Percentiles rank a stretch among this genome's conserved stretches.
These are phyloP conservation scores for Epizoanthus scotinus DNA, from an alignment of 92 coral and sea anemone species.

Conservation along the genomic window DNA sequence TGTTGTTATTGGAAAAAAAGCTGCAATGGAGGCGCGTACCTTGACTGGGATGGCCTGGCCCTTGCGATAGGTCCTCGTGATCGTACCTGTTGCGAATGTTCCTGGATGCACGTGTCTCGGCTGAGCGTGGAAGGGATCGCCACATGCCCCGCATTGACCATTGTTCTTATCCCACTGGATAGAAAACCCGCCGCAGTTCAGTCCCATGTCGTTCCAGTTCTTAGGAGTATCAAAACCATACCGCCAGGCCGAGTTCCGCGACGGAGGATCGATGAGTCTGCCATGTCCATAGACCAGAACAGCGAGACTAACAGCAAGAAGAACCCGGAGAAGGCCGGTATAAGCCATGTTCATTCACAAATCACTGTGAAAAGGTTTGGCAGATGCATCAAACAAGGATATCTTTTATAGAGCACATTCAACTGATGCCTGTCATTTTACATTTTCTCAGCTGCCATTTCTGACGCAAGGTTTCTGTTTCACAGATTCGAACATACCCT, in stretches of 20 bases:
- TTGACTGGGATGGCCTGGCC: constrained; percentile 39
- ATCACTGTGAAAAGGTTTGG: no score
- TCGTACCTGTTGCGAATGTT: constrained; percentile 24
- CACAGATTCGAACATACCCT: no score
- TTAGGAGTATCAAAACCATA: constrained; percentile 17
- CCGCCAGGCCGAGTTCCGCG: constrained; percentile 39
- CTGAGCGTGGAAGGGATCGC: constrained; percentile 26
- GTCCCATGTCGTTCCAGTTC: constrained; percentile 41
- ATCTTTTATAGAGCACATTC: no score
- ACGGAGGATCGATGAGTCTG: constrained; percentile 23
- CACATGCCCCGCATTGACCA: constrained; percentile 52
- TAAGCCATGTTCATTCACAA: background rate
- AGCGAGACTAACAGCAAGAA: background rate
- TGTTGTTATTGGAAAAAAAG: no score
- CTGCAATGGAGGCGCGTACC: no score
- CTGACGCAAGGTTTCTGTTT: no score
- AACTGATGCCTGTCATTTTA: no score
- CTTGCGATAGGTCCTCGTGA: constrained; percentile 28
- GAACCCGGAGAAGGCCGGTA: background rate
- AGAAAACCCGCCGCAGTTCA: constrained; percentile 41
- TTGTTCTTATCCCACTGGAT: constrained; percentile 36
- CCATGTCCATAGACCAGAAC: constrained; percentile 30
- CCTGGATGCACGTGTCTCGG: constrained; percentile 18
- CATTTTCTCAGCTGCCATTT: no score
- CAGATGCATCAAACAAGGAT: no score